Conservation (phyloP, 2,888 invertebrate genomes). For the Apocheima hispidaria region DNA sequence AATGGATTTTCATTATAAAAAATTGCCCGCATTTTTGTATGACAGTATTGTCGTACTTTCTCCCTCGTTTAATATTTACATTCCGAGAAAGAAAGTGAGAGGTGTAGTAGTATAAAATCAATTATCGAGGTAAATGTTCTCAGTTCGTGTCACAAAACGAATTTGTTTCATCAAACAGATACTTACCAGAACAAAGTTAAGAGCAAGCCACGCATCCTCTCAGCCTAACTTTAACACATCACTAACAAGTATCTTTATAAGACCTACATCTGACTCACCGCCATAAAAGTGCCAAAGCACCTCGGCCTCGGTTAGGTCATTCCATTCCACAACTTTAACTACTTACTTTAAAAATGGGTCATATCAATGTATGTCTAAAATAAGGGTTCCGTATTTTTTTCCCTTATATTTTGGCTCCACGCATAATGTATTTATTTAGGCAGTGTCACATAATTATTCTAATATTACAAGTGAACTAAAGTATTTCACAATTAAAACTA, state of each 20-base stretch:
- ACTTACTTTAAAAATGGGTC: conserved; percentile 29
- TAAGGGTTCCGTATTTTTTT: conserved; percentile 10
- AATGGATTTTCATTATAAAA: too few relatives aligned
- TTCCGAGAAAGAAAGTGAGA: too few relatives aligned
- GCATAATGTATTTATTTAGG: too few relatives aligned
- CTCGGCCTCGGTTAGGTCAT: conserved; percentile 31
- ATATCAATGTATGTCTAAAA: background rate
- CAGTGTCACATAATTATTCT: too few relatives aligned
- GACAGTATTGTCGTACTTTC: too few relatives aligned
- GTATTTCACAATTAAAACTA: too few relatives aligned
- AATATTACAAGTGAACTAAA: too few relatives aligned
- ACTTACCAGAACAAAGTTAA: conserved; percentile 1
- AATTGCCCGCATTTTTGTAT: too few relatives aligned
- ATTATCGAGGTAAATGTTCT: background rate
- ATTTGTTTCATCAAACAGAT: conserved; percentile 1
- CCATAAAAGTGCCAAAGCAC: conserved; percentile 25
- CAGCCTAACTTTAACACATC: conserved; percentile 27
- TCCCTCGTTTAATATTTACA: too few relatives aligned
- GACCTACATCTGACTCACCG: conserved; percentile 27
- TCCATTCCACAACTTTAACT: conserved; percentile 40
- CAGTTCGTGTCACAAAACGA: background rate
- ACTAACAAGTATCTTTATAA: conserved; percentile 35
- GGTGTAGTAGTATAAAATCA: background rate
- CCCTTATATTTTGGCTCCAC: too few relatives aligned
- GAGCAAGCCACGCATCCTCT: conserved; percentile 19